Conservation (phyloP, 2,888 invertebrate genomes). For the Beris chalybata region DNA sequence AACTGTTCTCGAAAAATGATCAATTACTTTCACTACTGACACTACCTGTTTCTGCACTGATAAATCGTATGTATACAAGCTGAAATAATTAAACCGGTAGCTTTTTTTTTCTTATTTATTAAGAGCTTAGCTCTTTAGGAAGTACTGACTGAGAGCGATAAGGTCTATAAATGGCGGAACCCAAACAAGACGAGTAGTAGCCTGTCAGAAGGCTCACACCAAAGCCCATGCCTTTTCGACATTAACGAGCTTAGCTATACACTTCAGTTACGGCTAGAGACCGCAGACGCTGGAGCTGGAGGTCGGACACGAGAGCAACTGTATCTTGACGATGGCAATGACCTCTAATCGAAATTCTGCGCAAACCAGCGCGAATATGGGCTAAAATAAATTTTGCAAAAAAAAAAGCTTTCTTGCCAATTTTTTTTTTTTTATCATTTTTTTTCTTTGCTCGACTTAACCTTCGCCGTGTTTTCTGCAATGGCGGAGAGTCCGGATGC, state of each 20-base stretch:
- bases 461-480: constrained; percentile 6
- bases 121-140: too few relatives aligned
- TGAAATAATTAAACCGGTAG: too few relatives aligned
- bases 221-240: background rate
- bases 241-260: too few relatives aligned
- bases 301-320: constrained; percentile 16
- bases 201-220: too few relatives aligned
- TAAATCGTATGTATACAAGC: background rate
- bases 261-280: too few relatives aligned
- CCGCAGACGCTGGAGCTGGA: too few relatives aligned
- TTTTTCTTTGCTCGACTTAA: constrained; percentile 10
- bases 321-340: constrained; percentile 21
- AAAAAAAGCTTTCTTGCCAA: constrained; percentile 13
- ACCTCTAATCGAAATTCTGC: constrained; percentile 30
- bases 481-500: background rate
- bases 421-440: constrained; percentile 20
- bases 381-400: constrained; percentile 26
- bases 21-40: constrained; percentile 21
- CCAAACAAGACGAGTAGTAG: too few relatives aligned
- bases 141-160: too few relatives aligned
- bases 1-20: background rate
- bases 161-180: too few relatives aligned
- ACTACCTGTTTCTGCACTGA: constrained; percentile 23
- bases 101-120: too few relatives aligned
- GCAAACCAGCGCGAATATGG: constrained; percentile 25